phyloP scores from a whole-genome alignment of 2,113 vertebrate species.

The Larimichthys polyactis region DNA sequence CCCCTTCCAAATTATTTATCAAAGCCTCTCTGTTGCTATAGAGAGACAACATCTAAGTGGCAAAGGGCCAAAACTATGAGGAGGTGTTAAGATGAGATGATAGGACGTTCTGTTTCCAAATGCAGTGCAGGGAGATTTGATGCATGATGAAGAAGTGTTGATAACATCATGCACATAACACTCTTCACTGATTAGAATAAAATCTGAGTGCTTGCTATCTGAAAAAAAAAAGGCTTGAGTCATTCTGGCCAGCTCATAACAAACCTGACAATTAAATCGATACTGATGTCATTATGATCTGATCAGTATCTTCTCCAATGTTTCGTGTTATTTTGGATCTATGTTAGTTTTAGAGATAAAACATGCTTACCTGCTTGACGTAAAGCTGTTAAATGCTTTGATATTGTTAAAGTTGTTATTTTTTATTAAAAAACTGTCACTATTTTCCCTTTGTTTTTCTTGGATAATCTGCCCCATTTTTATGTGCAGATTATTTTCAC shows the following conservation, averaged over 20 bases:
- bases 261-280: neutral
- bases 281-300: neutral
- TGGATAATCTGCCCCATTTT: conserved; percentile 9
- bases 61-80: neutral
- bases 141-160: conserved; percentile 35
- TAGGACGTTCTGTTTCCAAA: conserved; percentile 26
- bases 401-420: conserved; percentile 4
- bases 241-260: neutral
- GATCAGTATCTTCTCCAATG: neutral
- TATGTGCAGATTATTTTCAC: conserved; percentile 2
- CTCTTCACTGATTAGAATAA: conserved; percentile 17
- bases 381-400: conserved; percentile 24
- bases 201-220: conserved; percentile 1
- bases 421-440: conserved; percentile 15
- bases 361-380: neutral
- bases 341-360: conserved; percentile 30
- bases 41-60: neutral
- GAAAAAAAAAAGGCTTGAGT: conserved; percentile 14
- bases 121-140: conserved; percentile 9
- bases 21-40: conserved; percentile 8
- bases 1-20: neutral
- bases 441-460: neutral
- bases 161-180: conserved; percentile 4
- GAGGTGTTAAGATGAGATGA: conserved; percentile 22
- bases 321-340: conserved; percentile 8